Percentiles rank a stretch among this genome's conserved stretches.
Conservation (phyloP, 2,888 invertebrate genomes). For the Tryphoninae sp. region DNA sequence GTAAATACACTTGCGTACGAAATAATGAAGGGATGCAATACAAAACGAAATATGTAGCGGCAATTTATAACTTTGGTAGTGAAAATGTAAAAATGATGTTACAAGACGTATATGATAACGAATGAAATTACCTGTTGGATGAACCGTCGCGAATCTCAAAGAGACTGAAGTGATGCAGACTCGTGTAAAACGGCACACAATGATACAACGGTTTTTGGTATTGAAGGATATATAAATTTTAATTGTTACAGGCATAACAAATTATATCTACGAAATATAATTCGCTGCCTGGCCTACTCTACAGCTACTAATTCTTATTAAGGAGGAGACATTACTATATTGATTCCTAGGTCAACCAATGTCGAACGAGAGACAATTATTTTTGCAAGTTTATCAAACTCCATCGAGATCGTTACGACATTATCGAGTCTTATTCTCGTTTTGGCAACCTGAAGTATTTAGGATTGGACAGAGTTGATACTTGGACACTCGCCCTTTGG, state of each 20-base stretch:
- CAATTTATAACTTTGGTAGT: constrained; percentile 28
- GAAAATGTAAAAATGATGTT: not conserved
- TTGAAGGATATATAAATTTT: too few species aligned
- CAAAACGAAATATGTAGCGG: constrained; percentile 35
- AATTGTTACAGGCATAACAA: too few species aligned
- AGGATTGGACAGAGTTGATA: too few species aligned
- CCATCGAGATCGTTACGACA: not conserved
- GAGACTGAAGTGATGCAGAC: not conserved
- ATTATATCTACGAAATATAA: too few species aligned
- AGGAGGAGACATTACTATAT: not conserved
- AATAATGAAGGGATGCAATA: constrained; percentile 38
- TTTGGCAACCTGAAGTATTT: too few species aligned
- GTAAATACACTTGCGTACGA: constrained; percentile 52
- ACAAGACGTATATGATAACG: not conserved
- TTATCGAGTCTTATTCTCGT: not conserved
- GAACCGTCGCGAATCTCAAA: not conserved
- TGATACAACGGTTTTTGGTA: not conserved
- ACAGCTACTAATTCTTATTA: too few species aligned
- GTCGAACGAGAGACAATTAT: not conserved
- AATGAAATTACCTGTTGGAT: constrained; percentile 12
- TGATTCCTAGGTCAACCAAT: not conserved
- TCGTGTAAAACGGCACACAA: not conserved
- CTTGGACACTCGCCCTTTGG: too few species aligned
- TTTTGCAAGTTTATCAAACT: not conserved
- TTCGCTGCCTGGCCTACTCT: too few species aligned